Conservation (phyloP, 2,113 vertebrate species). For the Salvelinus sp. region DNA sequence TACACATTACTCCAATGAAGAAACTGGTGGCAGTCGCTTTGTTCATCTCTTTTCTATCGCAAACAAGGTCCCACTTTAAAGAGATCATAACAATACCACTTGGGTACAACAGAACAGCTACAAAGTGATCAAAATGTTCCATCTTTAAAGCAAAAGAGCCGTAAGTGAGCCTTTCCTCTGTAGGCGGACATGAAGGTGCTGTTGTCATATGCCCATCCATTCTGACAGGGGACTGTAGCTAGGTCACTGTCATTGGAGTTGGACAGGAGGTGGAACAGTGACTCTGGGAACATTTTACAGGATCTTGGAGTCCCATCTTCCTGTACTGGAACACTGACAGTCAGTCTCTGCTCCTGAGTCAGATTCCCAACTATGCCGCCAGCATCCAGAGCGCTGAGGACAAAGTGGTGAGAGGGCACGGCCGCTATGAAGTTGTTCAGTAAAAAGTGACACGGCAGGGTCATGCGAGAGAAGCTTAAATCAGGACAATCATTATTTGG, state of each 20-base stretch:
- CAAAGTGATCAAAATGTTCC: slow-evolving; percentile 30
- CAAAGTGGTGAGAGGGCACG: slow-evolving; percentile 81
- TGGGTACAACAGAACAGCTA: background rate
- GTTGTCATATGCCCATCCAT: no score
- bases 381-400: no score
- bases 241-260: no score
- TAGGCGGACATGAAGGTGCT: slow-evolving; percentile 9
- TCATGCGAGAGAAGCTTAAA: slow-evolving; percentile 73
- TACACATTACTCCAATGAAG: slow-evolving; percentile 83
- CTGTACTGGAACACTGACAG: no score
- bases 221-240: no score
- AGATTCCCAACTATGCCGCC: no score
- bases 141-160: slow-evolving; percentile 72
- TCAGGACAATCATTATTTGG: slow-evolving; percentile 54
- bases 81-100: background rate
- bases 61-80: slow-evolving; percentile 89
- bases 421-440: slow-evolving; percentile 87
- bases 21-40: slow-evolving; percentile 81
- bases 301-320: no score
- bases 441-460: slow-evolving; percentile 85
- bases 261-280: no score
- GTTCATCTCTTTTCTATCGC: slow-evolving; percentile 81
- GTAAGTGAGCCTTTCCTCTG: slow-evolving; percentile 53
- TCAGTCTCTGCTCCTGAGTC: no score
- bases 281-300: no score